Evolutionary conservation across 2,113 vertebrate species (phyloP).

Genomic region (Atrichornis clamosus): DNA sequence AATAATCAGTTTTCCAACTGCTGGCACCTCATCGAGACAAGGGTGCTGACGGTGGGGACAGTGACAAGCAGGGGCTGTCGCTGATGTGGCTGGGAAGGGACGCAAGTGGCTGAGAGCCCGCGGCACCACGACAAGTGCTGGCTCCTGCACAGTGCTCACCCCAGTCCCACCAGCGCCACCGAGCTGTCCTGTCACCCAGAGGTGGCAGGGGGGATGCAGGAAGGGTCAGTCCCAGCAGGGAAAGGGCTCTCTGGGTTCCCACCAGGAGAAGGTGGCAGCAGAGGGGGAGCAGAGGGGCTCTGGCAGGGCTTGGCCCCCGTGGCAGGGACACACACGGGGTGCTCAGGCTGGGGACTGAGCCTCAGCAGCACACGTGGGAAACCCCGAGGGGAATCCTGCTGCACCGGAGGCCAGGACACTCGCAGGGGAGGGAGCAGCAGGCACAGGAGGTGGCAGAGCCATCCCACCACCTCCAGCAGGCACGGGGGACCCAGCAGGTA

Average conservation of each 20-base stretch:
- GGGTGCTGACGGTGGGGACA: neutral
- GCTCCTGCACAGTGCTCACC: neutral
- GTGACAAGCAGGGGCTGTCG: neutral
- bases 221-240: neutral
- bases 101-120: neutral
- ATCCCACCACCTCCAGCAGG: neutral
- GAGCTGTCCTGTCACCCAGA: neutral
- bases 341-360: neutral
- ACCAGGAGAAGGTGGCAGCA: neutral
- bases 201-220: neutral
- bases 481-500: neutral
- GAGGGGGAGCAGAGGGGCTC: neutral
- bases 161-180: neutral
- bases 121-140: neutral
- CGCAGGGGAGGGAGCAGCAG: neutral
- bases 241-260: neutral
- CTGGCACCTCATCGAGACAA: neutral
- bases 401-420: neutral
- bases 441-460: neutral
- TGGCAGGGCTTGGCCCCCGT: neutral
- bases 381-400: neutral
- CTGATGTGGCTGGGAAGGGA: neutral
- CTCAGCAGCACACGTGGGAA: accelerated
- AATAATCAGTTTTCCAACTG: neutral
- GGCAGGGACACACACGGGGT: neutral